Conservation (phyloP, 2,888 invertebrate genomes). For the Punctoribates punctum region DNA sequence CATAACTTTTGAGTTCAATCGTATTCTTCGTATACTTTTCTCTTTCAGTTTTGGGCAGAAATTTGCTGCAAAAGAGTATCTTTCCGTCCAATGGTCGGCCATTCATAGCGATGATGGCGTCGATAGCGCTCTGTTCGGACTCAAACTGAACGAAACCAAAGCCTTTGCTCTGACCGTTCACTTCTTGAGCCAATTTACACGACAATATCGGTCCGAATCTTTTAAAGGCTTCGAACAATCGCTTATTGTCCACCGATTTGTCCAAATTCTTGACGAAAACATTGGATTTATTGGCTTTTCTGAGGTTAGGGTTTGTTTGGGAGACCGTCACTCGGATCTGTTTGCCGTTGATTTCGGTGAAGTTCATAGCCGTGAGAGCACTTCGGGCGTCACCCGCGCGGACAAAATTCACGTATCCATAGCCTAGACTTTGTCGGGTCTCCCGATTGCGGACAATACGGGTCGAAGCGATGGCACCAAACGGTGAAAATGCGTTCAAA, state of each 20-base stretch:
- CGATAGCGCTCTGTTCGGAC: conserved; percentile 95
- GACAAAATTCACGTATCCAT: conserved; percentile 99
- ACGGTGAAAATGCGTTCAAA: conserved; percentile 98
- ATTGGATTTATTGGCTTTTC: conserved; percentile 98
- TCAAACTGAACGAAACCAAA: conserved; percentile 99
- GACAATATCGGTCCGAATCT: conserved; percentile 98
- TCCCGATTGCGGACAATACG: conserved; percentile 94
- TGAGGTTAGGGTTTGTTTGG: conserved; percentile 94
- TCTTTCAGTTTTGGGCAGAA: conserved; percentile 95
- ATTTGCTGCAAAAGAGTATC: conserved; percentile 92
- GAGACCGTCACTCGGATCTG: conserved; percentile 99
- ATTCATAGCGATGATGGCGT: conserved; percentile 97
- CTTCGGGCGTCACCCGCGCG: conserved; percentile 99
- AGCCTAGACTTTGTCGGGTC: conserved; percentile 91
- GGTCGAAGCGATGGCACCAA: conserved; percentile 97
- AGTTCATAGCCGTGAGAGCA: conserved; percentile 99
- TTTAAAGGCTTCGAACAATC: conserved; percentile 98
- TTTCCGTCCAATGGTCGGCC: conserved; percentile 97
- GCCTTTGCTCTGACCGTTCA: conserved; percentile 87
- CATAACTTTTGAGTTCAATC: conserved; percentile 86
- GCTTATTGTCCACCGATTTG: conserved; percentile 97
- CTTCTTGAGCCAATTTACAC: conserved; percentile 89
- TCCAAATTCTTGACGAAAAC: conserved; percentile 99
- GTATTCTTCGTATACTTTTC: conserved; percentile 85
- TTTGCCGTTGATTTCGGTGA: conserved; percentile 92